Evolutionary conservation across 2,888 invertebrate genomes (phyloP).

Genomic region (Leuctra nigra): DNA sequence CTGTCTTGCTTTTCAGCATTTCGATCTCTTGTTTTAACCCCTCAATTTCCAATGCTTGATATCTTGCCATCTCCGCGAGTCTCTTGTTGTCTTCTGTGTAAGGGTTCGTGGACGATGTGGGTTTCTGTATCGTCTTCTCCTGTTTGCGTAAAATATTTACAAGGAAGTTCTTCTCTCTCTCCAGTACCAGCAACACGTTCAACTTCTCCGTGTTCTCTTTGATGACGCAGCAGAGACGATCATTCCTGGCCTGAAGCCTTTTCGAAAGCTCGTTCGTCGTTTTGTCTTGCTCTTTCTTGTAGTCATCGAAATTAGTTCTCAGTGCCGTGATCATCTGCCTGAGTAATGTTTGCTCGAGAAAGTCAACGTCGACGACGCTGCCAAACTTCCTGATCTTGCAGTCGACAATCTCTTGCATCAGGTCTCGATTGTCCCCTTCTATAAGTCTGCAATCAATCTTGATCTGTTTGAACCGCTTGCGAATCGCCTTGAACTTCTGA

Average conservation of each 20-base stretch:
- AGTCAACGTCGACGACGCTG: conserved; percentile 44
- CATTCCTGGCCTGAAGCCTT: conserved; percentile 37
- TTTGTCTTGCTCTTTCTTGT: conserved; percentile 41
- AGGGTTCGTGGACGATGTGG: not conserved
- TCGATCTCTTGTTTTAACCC: conserved; percentile 15
- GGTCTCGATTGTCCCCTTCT: conserved; percentile 49
- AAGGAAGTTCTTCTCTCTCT: conserved; percentile 48
- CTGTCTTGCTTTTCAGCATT: conserved; percentile 13
- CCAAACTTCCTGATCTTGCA: conserved; percentile 54
- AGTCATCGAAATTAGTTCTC: conserved; percentile 44
- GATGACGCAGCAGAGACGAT: conserved; percentile 42
- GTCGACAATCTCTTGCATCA: conserved; percentile 48
- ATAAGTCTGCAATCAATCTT: conserved; percentile 61
- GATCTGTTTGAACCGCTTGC: conserved; percentile 62
- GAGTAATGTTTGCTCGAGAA: conserved; percentile 50
- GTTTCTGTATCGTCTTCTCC: conserved; percentile 31
- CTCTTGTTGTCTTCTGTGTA: conserved; percentile 13
- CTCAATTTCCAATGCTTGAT: conserved; percentile 11
- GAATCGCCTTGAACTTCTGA: conserved; percentile 57
- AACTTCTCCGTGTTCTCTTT: conserved; percentile 49
- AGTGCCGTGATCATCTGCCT: conserved; percentile 48
- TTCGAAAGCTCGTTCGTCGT: conserved; percentile 41
- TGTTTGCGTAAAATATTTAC: conserved; percentile 38
- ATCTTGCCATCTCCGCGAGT: conserved; percentile 4
- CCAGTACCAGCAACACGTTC: conserved; percentile 48